A percentile compares a stretch with the other conserved stretches of the same genome.
phyloP scores from a whole-genome alignment of 53 echinoderm and acorn worm species.

The Temnopleurus reevesii region DNA sequence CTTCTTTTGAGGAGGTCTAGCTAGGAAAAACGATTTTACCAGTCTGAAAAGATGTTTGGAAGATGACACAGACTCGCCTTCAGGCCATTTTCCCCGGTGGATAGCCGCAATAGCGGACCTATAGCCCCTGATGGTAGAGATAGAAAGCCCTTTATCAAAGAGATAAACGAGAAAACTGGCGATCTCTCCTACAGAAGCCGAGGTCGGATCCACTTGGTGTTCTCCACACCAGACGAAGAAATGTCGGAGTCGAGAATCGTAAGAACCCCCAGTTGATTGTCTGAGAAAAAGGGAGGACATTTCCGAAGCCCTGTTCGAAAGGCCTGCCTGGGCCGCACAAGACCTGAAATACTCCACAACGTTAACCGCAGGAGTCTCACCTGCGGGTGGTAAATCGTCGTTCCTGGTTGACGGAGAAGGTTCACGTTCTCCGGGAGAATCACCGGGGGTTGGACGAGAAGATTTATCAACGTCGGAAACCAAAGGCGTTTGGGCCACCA shows the following conservation, averaged over 20 bases:
- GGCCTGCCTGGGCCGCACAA: not conserved
- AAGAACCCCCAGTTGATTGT: constrained; percentile 19
- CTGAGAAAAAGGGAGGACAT: constrained; percentile 18
- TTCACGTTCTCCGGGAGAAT: not conserved
- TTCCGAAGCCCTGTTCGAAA: constrained; percentile 37
- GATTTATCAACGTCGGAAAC: constrained; percentile 35
- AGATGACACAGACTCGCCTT: too few species aligned
- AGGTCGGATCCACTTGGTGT: constrained; percentile 28
- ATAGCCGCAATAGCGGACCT: constrained; percentile 45
- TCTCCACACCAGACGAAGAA: constrained; percentile 5
- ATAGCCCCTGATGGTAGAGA: constrained; percentile 1
- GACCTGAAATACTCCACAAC: constrained; percentile 44
- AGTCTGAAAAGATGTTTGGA: too few species aligned
- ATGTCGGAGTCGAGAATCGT: constrained; percentile 21
- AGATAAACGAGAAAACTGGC: constrained; percentile 20
- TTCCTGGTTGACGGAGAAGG: constrained; percentile 31
- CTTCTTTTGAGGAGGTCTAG: not conserved
- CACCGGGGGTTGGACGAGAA: not conserved
- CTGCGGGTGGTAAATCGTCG: not conserved
- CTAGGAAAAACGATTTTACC: too few species aligned
- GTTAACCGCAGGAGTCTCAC: not conserved
- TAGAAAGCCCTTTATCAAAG: not conserved
- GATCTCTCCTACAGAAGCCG: constrained; percentile 31
- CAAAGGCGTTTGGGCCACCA: constrained; percentile 56
- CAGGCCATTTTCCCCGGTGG: too few species aligned